These are phyloP conservation scores for Cryptomyrus ogoouensis DNA, from an alignment of 2,113 vertebrate species.

Conservation along the genomic window DNA sequence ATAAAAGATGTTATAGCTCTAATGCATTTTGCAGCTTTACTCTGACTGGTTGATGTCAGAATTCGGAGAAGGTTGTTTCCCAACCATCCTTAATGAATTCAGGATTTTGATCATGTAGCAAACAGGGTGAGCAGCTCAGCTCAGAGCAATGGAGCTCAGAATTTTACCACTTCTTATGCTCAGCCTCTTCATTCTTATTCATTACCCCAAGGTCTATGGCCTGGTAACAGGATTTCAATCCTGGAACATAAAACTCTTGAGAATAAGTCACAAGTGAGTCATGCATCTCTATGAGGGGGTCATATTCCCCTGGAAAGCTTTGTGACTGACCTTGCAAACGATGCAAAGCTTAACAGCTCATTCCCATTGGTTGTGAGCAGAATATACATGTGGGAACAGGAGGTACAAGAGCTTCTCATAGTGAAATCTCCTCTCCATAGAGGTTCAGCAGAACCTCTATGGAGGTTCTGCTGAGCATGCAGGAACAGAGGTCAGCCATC, in stretches of 20 bases:
- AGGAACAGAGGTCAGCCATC: neutral
- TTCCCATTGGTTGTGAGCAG: neutral
- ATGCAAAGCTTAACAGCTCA: neutral
- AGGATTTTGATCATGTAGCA: neutral
- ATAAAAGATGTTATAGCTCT: slow-evolving; percentile 4
- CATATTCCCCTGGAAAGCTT: neutral
- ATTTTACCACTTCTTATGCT: neutral
- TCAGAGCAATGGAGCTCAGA: neutral
- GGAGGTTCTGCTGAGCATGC: neutral
- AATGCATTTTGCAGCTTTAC: neutral
- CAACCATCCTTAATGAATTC: neutral
- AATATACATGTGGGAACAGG: neutral
- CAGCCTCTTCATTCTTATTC: neutral
- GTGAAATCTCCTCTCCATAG: neutral
- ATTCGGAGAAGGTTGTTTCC: neutral
- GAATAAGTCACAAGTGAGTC: neutral
- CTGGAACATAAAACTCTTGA: neutral
- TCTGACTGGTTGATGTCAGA: neutral
- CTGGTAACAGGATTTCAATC: neutral
- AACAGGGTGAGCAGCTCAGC: neutral
- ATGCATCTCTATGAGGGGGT: neutral
- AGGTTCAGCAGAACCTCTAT: neutral
- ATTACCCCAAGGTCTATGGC: neutral
- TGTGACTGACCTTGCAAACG: neutral
- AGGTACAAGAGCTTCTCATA: neutral